These are phyloP conservation scores for Dipus sagitta DNA, from an alignment of 2,797 vertebrate species.

Conservation along the genomic window DNA sequence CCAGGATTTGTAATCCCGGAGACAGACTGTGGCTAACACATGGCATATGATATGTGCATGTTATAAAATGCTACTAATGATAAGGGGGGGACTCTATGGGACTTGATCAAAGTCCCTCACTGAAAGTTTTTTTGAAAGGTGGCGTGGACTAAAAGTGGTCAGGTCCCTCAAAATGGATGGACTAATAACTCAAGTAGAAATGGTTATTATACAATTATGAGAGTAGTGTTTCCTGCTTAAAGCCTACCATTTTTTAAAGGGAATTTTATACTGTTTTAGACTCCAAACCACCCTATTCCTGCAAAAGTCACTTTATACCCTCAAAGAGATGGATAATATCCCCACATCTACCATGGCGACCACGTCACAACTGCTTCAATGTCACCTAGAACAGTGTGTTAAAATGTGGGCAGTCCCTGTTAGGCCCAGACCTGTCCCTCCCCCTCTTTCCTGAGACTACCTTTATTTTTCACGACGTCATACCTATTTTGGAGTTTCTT, in stretches of 20 bases:
- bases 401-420: background rate
- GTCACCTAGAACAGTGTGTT: background rate
- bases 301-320: background rate
- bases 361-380: background rate
- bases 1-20: slow-evolving; percentile 54
- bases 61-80: slow-evolving; percentile 58
- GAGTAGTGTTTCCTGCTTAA: background rate
- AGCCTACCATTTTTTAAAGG: slow-evolving; percentile 6
- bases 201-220: background rate
- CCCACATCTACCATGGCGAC: background rate
- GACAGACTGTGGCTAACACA: slow-evolving; percentile 72
- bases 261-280: background rate
- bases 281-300: background rate
- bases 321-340: background rate
- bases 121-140: slow-evolving; percentile 15
- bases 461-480: background rate
- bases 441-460: background rate
- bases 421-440: accelerated
- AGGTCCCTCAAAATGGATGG: background rate
- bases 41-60: background rate
- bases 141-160: background rate
- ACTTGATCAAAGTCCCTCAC: slow-evolving; percentile 59
- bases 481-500: background rate
- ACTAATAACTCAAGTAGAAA: background rate
- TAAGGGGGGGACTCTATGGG: background rate